Base-by-base conservation (phyloP, 2,113 vertebrate species). In the Aplodontia rufa region DNA sequence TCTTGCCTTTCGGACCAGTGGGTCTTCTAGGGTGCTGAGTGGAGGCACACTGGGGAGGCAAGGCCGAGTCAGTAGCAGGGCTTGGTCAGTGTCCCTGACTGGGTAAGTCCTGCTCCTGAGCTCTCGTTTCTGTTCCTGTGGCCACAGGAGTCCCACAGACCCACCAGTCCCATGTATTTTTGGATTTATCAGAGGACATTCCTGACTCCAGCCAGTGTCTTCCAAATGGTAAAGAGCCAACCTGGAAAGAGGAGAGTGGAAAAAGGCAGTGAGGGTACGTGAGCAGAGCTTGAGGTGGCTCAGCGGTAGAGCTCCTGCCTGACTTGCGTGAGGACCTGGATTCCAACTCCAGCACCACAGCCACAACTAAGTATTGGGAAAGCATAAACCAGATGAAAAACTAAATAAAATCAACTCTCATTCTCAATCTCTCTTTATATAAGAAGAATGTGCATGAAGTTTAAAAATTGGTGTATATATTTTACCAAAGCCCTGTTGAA, bases 1-100 rank as follows among this genome's bases (percentile, higher is more conserved):
- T 98, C 99, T 99, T 98, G 99, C 99, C 98, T 98, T 99, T 96
- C 98, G 98, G 98, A 99, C 99, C 95, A 98, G 98, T 96, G 98
- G 95, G 97, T 97, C 98, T 98, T 99, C 95, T 99, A 98, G 99
- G 99, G 99, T 93, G 98, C 98, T 97, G 92, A 93, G 95, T 91
- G 94, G 94, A 83, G 90, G 16, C 28, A 82, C 79, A 89, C 19
- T 69, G 90, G 96, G 91, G 84, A 84, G 42, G 16, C 10, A 45
- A 40, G 16, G 37, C 14, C 6, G 72, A n/a, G 37, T 47, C 28
- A 13, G 17, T 28, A 51, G 47, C 14, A 32, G 75, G 35, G 35
- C 28, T 14, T 6, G 28, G 3, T 17, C n/a, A 53, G 26, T n/a
- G 42, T 22, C 37, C 37, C 37, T 37, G 84, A 32, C 42, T 3